phyloP scores from a whole-genome alignment of 2,888 invertebrate species.

The Plebejus anna region DNA sequence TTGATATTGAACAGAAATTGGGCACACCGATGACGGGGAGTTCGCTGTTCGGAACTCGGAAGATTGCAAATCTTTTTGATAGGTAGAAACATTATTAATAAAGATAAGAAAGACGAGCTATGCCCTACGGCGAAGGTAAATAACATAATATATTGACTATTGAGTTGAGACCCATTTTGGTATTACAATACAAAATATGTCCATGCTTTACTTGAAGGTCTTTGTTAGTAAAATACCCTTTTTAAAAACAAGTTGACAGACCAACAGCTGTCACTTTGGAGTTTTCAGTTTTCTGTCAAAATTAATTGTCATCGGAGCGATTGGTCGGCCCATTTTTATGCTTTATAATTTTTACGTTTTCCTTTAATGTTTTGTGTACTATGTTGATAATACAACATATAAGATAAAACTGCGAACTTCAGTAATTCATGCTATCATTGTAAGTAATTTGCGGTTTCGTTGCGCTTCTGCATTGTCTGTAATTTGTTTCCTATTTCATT shows the following conservation, averaged over 20 bases:
- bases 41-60: no score
- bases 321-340: conserved; percentile 56
- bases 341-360: conserved; percentile 54
- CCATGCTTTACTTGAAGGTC: no score
- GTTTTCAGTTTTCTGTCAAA: conserved; percentile 18
- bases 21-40: no score
- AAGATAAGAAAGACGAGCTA: no score
- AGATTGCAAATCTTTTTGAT: no score
- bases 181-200: no score
- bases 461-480: conserved; percentile 30
- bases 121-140: no score
- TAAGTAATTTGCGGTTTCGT: conserved; percentile 48
- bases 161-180: no score
- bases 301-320: conserved; percentile 50
- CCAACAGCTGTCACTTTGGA: no score
- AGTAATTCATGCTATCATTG: conserved; percentile 49
- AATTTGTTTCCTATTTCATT: conserved; percentile 47
- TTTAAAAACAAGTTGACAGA: background rate
- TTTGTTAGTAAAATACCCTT: background rate
- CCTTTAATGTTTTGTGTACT: conserved; percentile 61
- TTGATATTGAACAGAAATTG: no score
- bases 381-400: conserved; percentile 59
- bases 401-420: conserved; percentile 54
- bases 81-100: no score
- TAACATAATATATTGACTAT: no score